Conservation (phyloP, 2,113 vertebrate genomes). For the Channa argus region DNA sequence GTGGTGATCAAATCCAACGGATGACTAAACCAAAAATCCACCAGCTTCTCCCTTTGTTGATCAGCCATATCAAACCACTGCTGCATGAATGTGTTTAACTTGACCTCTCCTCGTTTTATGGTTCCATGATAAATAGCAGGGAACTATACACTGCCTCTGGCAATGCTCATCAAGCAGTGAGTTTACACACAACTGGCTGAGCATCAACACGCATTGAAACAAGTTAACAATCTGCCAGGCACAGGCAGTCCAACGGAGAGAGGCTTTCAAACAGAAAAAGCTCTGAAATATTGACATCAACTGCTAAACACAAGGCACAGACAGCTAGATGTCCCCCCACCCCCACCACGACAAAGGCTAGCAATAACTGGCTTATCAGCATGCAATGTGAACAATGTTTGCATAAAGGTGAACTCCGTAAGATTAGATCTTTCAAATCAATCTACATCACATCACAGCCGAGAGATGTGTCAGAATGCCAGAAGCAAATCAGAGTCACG, state of each 20-base stretch:
- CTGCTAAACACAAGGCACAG: background rate
- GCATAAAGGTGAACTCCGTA: background rate
- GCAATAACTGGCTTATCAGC: too few species aligned
- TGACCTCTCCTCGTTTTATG: conserved; percentile 28
- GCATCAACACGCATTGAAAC: background rate
- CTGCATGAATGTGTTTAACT: too few species aligned
- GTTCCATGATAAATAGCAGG: background rate
- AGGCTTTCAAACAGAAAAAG: background rate
- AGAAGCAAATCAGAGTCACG: too few species aligned
- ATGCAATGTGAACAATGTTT: too few species aligned
- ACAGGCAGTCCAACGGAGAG: too few species aligned
- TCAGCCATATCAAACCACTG: too few species aligned
- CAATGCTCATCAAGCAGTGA: too few species aligned
- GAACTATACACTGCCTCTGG: background rate
- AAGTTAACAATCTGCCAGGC: background rate
- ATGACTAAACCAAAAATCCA: too few species aligned
- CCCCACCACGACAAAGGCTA: too few species aligned
- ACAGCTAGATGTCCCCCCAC: too few species aligned
- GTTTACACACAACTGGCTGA: conserved; percentile 18
- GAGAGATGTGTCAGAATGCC: too few species aligned
- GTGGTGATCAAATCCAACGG: background rate
- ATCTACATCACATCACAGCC: background rate
- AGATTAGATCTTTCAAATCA: background rate
- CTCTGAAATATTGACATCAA: background rate
- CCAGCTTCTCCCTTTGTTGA: too few species aligned